These are phyloP conservation scores for Canis aureus DNA, from an alignment of 2,113 vertebrate genomes.

Conservation along the genomic window DNA sequence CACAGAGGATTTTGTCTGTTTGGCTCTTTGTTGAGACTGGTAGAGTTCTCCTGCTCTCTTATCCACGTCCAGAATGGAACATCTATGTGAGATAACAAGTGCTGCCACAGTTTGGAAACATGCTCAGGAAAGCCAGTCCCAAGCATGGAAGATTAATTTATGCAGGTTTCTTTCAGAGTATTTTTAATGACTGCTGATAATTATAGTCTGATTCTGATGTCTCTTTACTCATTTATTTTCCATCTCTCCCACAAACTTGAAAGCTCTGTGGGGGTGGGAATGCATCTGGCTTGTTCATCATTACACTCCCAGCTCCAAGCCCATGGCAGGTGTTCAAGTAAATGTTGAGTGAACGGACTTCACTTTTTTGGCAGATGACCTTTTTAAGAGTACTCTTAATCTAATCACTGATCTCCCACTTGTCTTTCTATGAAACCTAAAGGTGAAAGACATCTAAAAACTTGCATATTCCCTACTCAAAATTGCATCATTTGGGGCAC, in stretches of 20 bases:
- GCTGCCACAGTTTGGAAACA: not conserved
- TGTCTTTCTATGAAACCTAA: conserved; percentile 15
- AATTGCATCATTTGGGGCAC: not conserved
- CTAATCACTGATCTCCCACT: not conserved
- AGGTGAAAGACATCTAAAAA: not conserved
- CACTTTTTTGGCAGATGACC: not conserved
- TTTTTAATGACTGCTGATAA: not conserved
- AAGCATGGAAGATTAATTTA: not conserved
- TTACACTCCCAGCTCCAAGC: not conserved
- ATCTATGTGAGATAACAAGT: not conserved
- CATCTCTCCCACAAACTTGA: not conserved
- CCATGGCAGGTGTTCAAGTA: not conserved
- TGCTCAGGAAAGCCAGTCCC: not conserved
- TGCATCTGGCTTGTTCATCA: not conserved
- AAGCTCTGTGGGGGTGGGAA: not conserved
- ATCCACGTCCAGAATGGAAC: not conserved
- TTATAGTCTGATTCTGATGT: not conserved
- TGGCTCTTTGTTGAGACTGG: not conserved
- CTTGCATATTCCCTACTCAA: not conserved
- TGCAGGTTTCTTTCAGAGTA: not conserved
- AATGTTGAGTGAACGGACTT: not conserved
- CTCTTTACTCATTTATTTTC: not conserved
- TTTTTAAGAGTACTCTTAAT: not conserved
- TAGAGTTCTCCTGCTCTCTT: not conserved
- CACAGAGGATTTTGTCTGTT: not conserved